Conservation (phyloP, 2,888 invertebrate species). For the Chrysolina americana region DNA sequence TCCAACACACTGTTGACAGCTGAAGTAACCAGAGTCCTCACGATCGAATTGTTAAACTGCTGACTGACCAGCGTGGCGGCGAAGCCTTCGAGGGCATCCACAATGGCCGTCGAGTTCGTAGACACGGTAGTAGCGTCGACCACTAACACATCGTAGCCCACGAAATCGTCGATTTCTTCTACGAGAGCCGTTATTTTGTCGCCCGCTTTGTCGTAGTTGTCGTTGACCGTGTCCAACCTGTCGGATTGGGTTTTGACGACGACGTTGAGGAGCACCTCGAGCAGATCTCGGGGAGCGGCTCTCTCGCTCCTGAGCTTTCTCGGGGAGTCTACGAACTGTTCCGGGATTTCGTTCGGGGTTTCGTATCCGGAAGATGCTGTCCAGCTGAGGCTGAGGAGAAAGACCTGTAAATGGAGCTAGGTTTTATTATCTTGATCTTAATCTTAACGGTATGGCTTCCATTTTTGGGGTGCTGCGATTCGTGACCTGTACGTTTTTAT, state of each 20-base stretch:
- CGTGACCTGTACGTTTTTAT: not conserved
- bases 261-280: not conserved
- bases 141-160: not conserved
- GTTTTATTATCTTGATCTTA: not conserved
- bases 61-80: not conserved
- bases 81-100: not conserved
- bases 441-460: not conserved
- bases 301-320: not conserved
- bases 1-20: not conserved
- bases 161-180: not conserved
- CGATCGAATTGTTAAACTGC: not conserved
- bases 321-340: not conserved
- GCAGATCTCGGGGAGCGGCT: not conserved
- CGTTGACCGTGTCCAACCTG: not conserved
- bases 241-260: slow-evolving; percentile 2
- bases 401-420: not conserved
- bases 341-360: not conserved
- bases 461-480: not conserved
- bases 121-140: not conserved
- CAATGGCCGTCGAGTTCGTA: not conserved
- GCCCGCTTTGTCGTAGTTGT: not conserved
- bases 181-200: slow-evolving; percentile 6
- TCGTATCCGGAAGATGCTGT: not conserved
- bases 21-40: not conserved
- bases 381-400: slow-evolving; percentile 7